Base-by-base conservation (phyloP, 92 coral and sea anemone genomes). In the Epizoanthus stellaris region DNA sequence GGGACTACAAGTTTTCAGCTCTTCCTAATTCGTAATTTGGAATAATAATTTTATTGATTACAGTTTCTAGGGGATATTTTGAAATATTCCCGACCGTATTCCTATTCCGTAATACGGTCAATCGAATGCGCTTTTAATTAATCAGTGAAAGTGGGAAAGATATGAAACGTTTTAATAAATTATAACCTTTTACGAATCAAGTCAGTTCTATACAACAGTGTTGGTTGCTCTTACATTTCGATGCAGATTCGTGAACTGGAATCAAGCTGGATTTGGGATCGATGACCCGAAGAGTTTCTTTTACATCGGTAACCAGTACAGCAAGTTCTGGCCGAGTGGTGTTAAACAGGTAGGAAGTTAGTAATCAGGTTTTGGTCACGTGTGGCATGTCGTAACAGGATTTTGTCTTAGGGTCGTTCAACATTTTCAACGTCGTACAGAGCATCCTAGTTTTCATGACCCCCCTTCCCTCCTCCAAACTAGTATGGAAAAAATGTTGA, bases 251-350 rank as follows among this genome's bases (percentile, higher is more conserved):
- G 95, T 90, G 20, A 88, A 95, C 80, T 95, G 95, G 95, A 73
- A 70, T 58, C 95, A 90, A 42, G 83, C 54, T 12, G 88, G 80
- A 4, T 69, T 80, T 75, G 91, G 89, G 6, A 76, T 85, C 19
- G 69, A 82, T 2, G 93, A 87, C 70, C 76, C 95, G 36, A 93
- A 87, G 85, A 91, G 95, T 25, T 64, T 19, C 21, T 95, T 90
- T 66, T 95, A 86, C 68, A 91, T 95, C 70, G 98, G 98, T 5
- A 93, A 91, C 79, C 81, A 95, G 54, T 95, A 95, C 90, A 85
- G 85, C 79, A 89, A 68, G 47, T 82, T 89, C 72, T 95, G 96
- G 96, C 17, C 23, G 21, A 87, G 74, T 20, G 77, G 88, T 67
- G 83, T 95, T 64, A 67, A 80, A 77, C 92, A 93, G 92, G 98